Percentiles rank a stretch among this genome's conserved stretches.
Conservation (phyloP, 2,888 invertebrate species). For the Philonicus albiceps region DNA sequence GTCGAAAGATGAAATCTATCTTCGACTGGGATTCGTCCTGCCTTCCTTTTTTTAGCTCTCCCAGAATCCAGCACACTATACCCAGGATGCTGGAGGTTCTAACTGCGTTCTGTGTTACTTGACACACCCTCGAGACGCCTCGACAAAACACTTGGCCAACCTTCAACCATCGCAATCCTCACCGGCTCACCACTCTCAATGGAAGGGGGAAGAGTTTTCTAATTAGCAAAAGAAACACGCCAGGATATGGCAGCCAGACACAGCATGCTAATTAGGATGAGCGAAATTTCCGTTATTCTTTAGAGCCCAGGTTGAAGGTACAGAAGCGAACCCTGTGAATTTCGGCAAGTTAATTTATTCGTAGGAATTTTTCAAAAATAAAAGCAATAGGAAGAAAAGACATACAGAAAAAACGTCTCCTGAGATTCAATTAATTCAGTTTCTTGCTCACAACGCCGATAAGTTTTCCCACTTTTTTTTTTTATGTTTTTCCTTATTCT, state of each 20-base stretch:
- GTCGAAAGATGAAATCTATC: neutral
- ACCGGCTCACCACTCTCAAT: neutral
- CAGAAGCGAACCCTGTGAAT: neutral
- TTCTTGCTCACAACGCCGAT: neutral
- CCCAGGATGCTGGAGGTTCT: neutral
- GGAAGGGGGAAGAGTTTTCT: neutral
- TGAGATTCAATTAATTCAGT: neutral
- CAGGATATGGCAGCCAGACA: neutral
- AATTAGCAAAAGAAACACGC: neutral
- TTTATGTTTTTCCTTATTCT: neutral
- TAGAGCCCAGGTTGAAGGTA: neutral
- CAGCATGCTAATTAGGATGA: neutral
- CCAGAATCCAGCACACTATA: neutral
- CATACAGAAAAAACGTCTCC: neutral
- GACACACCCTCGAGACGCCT: neutral
- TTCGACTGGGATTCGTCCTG: neutral
- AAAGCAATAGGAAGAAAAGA: neutral
- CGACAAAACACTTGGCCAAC: neutral
- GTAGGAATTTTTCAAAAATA: neutral
- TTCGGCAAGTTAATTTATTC: neutral
- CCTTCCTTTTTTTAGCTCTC: neutral
- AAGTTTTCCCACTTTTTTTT: neutral
- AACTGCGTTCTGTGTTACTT: neutral
- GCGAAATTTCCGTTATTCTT: neutral
- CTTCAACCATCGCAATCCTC: neutral